Conservation (phyloP, 2,797 vertebrate genomes). For the Cottoperca gobio region DNA sequence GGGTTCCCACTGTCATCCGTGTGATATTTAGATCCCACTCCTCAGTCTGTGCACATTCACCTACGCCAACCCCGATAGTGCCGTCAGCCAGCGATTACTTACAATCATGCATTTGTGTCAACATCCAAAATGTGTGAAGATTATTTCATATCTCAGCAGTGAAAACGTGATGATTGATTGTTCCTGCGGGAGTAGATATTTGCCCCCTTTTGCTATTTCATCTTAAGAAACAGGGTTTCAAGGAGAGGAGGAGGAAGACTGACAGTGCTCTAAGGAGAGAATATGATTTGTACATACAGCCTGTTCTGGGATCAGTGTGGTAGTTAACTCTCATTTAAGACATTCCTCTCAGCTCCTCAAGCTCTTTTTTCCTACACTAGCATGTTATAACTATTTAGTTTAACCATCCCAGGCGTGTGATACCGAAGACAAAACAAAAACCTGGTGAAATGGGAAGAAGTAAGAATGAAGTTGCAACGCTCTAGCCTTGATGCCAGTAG, state of each 20-base stretch:
- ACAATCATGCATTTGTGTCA: constrained; percentile 62
- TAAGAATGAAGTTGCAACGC: constrained; percentile 37
- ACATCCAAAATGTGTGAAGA: constrained; percentile 35
- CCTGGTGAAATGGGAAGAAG: constrained; percentile 4
- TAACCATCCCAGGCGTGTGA: constrained; percentile 18
- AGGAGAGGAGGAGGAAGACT: constrained; percentile 43
- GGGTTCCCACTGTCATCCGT: constrained; percentile 37
- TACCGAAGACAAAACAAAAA: constrained; percentile 41
- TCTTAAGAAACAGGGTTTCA: constrained; percentile 32
- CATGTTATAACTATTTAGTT: constrained; percentile 28
- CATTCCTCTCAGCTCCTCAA: constrained; percentile 66
- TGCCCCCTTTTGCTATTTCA: constrained; percentile 52
- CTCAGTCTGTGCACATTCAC: constrained; percentile 62
- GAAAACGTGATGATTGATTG: constrained; percentile 38
- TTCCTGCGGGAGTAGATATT: constrained; percentile 37
- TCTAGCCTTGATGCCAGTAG: constrained; percentile 47
- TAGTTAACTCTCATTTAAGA: constrained; percentile 62
- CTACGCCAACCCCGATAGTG: constrained; percentile 46
- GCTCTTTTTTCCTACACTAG: constrained; percentile 23
- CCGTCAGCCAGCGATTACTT: constrained; percentile 52
- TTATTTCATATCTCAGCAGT: constrained; percentile 34
- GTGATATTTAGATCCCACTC: constrained; percentile 44
- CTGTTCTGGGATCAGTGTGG: constrained; percentile 68
- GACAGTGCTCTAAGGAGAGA: constrained; percentile 43
- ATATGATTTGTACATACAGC: constrained; percentile 71